Conservation (phyloP, 2,888 invertebrate species). For the Trissolcus japonicus region DNA sequence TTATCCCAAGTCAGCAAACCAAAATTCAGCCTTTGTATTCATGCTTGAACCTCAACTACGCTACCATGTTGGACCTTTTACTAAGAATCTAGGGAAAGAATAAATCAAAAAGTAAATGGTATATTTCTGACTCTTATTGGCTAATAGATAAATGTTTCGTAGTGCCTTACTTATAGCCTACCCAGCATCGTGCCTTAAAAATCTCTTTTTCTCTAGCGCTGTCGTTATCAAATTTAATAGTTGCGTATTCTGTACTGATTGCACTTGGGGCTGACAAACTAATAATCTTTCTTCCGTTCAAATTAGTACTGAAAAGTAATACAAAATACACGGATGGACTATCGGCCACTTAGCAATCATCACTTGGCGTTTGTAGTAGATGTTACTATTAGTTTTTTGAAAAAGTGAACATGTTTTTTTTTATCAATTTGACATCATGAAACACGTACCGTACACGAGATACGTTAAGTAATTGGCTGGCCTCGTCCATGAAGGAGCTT, state of each 20-base stretch:
- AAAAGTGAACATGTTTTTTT: too few relatives aligned
- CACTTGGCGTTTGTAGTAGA: too few relatives aligned
- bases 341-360: too few relatives aligned
- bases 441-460: slow-evolving; percentile 71
- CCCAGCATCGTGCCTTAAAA: slow-evolving; percentile 71
- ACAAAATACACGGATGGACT: too few relatives aligned
- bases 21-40: too few relatives aligned
- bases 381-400: too few relatives aligned
- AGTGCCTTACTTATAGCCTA: slow-evolving; percentile 69
- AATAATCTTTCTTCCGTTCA: slow-evolving; percentile 84
- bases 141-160: background rate
- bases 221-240: slow-evolving; percentile 83
- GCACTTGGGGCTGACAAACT: slow-evolving; percentile 93
- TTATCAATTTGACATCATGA: too few relatives aligned
- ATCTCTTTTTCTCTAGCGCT: slow-evolving; percentile 75
- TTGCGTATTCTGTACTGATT: slow-evolving; percentile 85
- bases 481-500: slow-evolving; percentile 75
- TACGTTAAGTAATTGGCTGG: slow-evolving; percentile 75
- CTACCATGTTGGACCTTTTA: too few relatives aligned
- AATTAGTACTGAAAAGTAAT: slow-evolving; percentile 78
- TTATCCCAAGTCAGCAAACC: too few relatives aligned
- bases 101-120: background rate
- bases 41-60: too few relatives aligned
- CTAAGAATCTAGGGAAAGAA: too few relatives aligned
- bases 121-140: too few relatives aligned